Base-by-base conservation (phyloP, 2,113 vertebrate species). In the Otolemur garnettii region DNA sequence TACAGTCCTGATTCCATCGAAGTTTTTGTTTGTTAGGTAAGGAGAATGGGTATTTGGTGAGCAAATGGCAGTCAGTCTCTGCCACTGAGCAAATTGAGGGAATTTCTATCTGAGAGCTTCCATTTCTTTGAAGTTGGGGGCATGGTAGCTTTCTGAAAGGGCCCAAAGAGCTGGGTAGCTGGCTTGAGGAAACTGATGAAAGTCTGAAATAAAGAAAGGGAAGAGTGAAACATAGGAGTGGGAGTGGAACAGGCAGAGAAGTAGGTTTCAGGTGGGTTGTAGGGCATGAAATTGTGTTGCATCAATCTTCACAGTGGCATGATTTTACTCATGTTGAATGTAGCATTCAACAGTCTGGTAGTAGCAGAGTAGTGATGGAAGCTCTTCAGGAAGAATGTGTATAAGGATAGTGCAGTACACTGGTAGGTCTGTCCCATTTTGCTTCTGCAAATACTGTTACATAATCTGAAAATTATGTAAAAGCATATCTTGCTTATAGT, bases 161-260 rank as follows among this genome's bases (percentile, higher is more conserved):
- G 9, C 38, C 24, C 72, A 50, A 71, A 53, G 66, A 66, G 42
- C 8, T 60, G 71, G 21, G 71, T 59, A 30, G 60, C 35, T 64
- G 19, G 26, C 77, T 64, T 81, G 50, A 77, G 71, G 45, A 59
- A 55, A 68, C 45, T 38, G 35, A 50, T 72, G 14, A 35, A 71
- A 87, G 33, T 81, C 11, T 93, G 55, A 93, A 93, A 87, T 62
- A 93, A 80, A 22, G 28, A 50, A 80, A 18, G 4, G 30, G 68
- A 64, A 74, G 57, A 74, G 45, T 82, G 53, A 64, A 33, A 81
- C n/a, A 90, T 45, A 66, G 55, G 62, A n/a, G 55, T 42, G 42
- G n/a, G 28, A n/a, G 55, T 42, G 42, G n/a, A 21, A 87, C 6
- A 55, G 80, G 77, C 26, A 88, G 57, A 75, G 89, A 89, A 66